These are phyloP conservation scores for Drosophila emarginata DNA, from an alignment of 2,888 invertebrate genomes.

Conservation along the genomic window DNA sequence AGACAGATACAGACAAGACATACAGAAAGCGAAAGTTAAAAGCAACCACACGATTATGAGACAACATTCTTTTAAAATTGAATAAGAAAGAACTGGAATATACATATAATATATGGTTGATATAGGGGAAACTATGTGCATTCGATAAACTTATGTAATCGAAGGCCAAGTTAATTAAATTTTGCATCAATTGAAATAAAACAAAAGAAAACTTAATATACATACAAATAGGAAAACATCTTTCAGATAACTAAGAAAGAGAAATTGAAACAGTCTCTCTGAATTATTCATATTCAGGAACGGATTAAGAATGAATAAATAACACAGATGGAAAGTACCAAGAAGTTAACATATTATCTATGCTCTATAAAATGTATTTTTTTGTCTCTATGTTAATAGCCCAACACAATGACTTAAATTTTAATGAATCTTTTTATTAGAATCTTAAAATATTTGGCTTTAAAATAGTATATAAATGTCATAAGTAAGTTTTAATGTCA, in stretches of 20 bases:
- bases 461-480: no score
- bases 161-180: slow-evolving; percentile 1
- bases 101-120: not conserved
- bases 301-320: not conserved
- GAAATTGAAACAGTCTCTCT: not conserved
- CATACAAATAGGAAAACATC: not conserved
- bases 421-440: no score
- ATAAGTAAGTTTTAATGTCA: no score
- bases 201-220: not conserved
- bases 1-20: slow-evolving; percentile 3
- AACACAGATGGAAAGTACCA: not conserved
- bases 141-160: not conserved
- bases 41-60: slow-evolving; percentile 12
- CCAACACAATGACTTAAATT: no score
- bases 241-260: not conserved
- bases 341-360: not conserved
- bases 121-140: not conserved
- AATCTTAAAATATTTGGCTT: no score
- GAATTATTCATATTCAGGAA: not conserved
- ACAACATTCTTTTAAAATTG: slow-evolving; percentile 9
- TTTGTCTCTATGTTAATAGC: no score
- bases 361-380: no score
- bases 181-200: not conserved
- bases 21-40: slow-evolving; percentile 32
- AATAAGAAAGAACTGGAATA: not conserved